phyloP scores from a whole-genome alignment of 2,797 vertebrate species.

The Liasis olivaceus region DNA sequence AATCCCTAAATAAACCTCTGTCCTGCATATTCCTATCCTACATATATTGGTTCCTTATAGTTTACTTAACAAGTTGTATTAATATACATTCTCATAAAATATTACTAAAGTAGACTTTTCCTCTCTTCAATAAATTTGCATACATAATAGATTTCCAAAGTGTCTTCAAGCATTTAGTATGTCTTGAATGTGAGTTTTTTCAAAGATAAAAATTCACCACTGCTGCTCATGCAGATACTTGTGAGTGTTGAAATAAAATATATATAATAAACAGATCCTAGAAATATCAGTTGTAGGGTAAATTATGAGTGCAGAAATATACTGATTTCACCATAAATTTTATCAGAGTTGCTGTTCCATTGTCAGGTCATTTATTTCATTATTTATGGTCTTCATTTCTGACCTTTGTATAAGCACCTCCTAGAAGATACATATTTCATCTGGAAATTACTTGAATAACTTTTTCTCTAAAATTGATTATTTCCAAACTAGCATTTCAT shows the following conservation, averaged over 20 bases:
- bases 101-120: neutral
- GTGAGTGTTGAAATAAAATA: constrained; percentile 15
- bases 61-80: constrained; percentile 22
- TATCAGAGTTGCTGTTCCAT: constrained; percentile 20
- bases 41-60: neutral
- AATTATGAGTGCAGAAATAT: neutral
- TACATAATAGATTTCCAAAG: constrained; percentile 18
- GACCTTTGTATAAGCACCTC: constrained; percentile 10
- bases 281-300: constrained; percentile 19
- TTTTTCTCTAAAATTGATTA: constrained; percentile 1
- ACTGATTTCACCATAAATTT: constrained; percentile 32
- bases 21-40: neutral
- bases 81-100: constrained; percentile 16
- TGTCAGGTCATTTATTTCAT: neutral
- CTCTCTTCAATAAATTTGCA: constrained; percentile 20
- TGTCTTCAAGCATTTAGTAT: constrained; percentile 7
- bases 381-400: constrained; percentile 9
- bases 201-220: constrained; percentile 12
- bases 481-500: neutral
- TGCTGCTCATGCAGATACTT: constrained; percentile 16
- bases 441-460: constrained; percentile 31
- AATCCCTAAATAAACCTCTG: neutral
- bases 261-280: neutral
- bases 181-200: constrained; percentile 21
- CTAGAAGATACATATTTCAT: constrained; percentile 22